Base-by-base conservation (phyloP, 2,797 vertebrate genomes). In the Paramormyrops hopkinsi region DNA sequence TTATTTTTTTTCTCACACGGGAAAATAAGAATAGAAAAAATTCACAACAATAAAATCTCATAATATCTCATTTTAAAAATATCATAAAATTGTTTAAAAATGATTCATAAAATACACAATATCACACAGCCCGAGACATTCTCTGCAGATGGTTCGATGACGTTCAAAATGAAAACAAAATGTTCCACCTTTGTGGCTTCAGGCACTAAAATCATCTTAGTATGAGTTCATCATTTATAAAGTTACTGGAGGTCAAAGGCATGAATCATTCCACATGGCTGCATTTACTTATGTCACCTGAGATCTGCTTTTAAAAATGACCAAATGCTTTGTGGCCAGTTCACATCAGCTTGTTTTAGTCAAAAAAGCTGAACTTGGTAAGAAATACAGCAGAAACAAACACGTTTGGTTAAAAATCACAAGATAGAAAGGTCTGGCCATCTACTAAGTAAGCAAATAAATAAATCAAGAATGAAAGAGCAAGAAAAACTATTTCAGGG, bases 211-310 rank as follows among this genome's bases (percentile, higher is more conserved):
- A 65, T 53, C 29, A 89, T 69, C 46, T 59, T 62, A 19, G 4
- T 46, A 54, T 76, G 59, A 76, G 69, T 89, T 86, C 29, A 69
- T 89, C 65, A 89, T 73, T 25, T 86, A 53, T 65, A 89, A 86
- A 86, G 37, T 51, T 69, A 41, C 48, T 37, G 46, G 44, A 86
- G 83, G 25, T 73, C 0, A 86, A 56, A 44, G 54, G 0, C 76
- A 59, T 56, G 82, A 69, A 86, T 85, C 46, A 19, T 89, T 50
- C 48, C 5, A 3, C 62, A 62, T 22, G 56, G 56, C 59, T 59
- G 48, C 48, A 2, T 17, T 33, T n/a, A 11, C n/a, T 73, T 44
- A 12, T 51, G 14, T 65, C 46, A 14, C 83, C 59, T 33, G 56
- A 2, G 2, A 59, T 83, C 50, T 76, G 59, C 1, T 79, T 88